phyloP scores from a whole-genome alignment of 2,888 invertebrate genomes.

The Cryptus armator region DNA sequence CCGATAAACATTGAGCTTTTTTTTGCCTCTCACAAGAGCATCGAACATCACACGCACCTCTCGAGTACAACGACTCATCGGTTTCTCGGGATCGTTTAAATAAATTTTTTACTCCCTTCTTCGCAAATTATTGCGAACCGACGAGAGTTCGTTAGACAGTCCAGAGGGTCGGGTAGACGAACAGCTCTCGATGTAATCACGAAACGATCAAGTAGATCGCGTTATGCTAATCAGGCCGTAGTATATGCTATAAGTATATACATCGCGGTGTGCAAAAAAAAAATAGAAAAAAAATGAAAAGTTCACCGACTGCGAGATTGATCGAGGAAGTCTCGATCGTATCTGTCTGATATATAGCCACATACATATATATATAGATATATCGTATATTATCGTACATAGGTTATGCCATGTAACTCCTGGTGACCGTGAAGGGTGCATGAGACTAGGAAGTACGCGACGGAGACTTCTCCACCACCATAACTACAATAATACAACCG shows the following conservation, averaged over 20 bases:
- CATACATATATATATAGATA: slow-evolving; percentile 12
- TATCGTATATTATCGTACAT: slow-evolving; percentile 40
- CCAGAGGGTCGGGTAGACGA: slow-evolving; percentile 24
- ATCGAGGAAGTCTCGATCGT: slow-evolving; percentile 63
- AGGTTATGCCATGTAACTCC: slow-evolving; percentile 44
- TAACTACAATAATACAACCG: slow-evolving; percentile 22
- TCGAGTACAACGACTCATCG: slow-evolving; percentile 40
- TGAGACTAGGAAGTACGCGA: slow-evolving; percentile 58
- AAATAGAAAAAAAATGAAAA: slow-evolving; percentile 36
- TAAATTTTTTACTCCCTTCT: neutral
- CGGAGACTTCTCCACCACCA: slow-evolving; percentile 24
- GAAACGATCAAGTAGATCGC: slow-evolving; percentile 56
- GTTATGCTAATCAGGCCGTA: slow-evolving; percentile 62
- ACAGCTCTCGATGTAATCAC: slow-evolving; percentile 44
- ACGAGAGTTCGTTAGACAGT: slow-evolving; percentile 56
- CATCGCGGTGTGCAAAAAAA: neutral
- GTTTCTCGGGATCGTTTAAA: slow-evolving; percentile 44
- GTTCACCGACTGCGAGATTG: slow-evolving; percentile 61
- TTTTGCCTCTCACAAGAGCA: neutral
- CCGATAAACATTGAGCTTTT: neutral
- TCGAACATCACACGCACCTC: neutral
- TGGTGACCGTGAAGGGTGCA: slow-evolving; percentile 55
- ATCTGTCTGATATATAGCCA: slow-evolving; percentile 50
- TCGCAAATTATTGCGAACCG: slow-evolving; percentile 52
- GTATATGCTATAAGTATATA: neutral